Percentiles rank a stretch among this genome's conserved stretches.
Evolutionary conservation across 2,113 vertebrate species (phyloP).

Genomic region (Odontophorus gujanensis): DNA sequence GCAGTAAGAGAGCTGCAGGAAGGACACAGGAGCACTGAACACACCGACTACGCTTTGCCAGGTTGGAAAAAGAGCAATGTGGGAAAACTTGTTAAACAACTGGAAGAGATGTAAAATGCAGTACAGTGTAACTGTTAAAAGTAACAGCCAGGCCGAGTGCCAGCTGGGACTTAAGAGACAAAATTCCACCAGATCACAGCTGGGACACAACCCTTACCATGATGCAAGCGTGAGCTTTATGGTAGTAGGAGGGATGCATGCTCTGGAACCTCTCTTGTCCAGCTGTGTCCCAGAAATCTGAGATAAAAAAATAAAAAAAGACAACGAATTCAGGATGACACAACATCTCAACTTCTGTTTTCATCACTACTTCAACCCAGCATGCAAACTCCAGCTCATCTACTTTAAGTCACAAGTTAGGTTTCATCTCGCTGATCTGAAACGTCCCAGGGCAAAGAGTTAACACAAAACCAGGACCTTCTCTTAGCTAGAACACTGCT

Average conservation of each 20-base stretch:
- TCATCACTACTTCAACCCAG: neutral
- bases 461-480: neutral
- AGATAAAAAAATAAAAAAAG: neutral
- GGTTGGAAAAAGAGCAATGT: neutral
- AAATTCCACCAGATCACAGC: neutral
- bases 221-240: slow-evolving; percentile 96
- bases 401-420: neutral
- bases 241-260: slow-evolving; percentile 96
- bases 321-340: neutral
- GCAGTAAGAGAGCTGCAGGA: neutral
- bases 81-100: neutral
- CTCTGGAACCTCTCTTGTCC: slow-evolving; percentile 96
- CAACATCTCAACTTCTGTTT: neutral
- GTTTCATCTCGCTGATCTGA: neutral
- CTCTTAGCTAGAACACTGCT: neutral
- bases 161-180: neutral
- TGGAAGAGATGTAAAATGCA: neutral
- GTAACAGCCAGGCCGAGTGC: neutral
- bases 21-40: neutral
- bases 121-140: rapidly evolving
- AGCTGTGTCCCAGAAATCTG: slow-evolving; percentile 98
- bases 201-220: slow-evolving; percentile 82
- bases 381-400: neutral
- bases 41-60: neutral
- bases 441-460: neutral